Conservation (phyloP, 1,140 invertebrate species). For the Formica selysi region DNA sequence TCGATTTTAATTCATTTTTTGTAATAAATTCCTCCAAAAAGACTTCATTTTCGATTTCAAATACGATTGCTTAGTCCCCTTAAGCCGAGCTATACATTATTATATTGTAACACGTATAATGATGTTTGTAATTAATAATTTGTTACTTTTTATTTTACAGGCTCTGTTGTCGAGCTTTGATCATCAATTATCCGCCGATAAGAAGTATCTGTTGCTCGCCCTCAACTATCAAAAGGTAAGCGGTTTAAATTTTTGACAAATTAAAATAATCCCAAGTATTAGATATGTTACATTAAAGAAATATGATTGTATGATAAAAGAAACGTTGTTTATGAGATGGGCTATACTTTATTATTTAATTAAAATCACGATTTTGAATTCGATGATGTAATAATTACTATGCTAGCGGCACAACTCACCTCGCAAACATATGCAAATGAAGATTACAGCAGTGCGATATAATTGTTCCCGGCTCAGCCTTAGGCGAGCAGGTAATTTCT, state of each 20-base stretch:
- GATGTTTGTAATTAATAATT: constrained; percentile 16
- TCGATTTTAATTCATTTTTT: too few species aligned
- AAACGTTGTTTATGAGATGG: background rate
- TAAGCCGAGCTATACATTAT: background rate
- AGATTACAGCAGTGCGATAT: constrained; percentile 62
- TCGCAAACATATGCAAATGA: constrained; percentile 78
- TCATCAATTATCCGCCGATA: constrained; percentile 87
- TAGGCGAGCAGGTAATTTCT: constrained; percentile 48
- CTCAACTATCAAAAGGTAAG: constrained; percentile 87
- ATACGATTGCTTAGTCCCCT: too few species aligned
- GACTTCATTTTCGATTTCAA: too few species aligned
- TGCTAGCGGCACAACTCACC: constrained; percentile 42
- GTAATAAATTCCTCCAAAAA: too few species aligned
- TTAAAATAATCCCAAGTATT: background rate
- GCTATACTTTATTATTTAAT: constrained; percentile 16
- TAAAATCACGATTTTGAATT: constrained; percentile 22
- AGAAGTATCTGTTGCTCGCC: constrained; percentile 86
- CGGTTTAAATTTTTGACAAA: background rate
- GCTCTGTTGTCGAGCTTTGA: constrained; percentile 84
- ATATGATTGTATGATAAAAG: background rate
- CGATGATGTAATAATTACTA: constrained; percentile 23
- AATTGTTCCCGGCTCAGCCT: constrained; percentile 42
- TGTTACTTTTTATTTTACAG: constrained; percentile 78
- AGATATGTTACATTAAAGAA: background rate
- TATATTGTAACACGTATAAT: background rate